Conservation (phyloP, 2,797 vertebrate genomes). For the Odontamblyopus rebecca region DNA sequence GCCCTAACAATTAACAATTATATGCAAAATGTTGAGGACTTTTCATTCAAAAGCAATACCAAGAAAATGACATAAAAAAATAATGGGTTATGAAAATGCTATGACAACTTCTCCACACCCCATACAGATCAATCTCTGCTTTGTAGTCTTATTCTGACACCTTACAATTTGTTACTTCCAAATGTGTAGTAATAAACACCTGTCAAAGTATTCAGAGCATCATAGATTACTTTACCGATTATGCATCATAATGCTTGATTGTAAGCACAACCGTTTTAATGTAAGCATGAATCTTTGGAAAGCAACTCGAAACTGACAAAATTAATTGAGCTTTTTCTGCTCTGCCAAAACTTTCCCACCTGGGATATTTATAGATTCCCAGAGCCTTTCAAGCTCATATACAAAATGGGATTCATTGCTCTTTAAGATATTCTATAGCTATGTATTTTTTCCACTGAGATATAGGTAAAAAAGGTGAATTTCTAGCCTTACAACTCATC, state of each 20-base stretch:
- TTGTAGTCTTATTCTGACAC: background rate
- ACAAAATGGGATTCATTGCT: too few relatives aligned
- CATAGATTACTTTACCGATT: too few relatives aligned
- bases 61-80: background rate
- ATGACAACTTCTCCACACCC: background rate
- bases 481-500: too few relatives aligned
- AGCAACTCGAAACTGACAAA: constrained; percentile 4
- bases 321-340: constrained; percentile 43
- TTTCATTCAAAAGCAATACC: too few relatives aligned
- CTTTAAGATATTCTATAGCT: background rate
- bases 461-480: background rate
- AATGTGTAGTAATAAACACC: background rate
- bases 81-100: background rate
- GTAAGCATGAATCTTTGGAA: constrained; percentile 23
- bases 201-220: background rate
- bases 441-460: background rate
- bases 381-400: constrained; percentile 14
- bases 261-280: constrained; percentile 14
- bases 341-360: constrained; percentile 15
- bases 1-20: too few relatives aligned
- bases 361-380: constrained; percentile 62
- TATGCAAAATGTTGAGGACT: too few relatives aligned
- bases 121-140: background rate
- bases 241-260: too few relatives aligned
- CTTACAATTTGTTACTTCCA: background rate